Conservation (phyloP, 35 echinoderm and acorn worm genomes). For the Lytechinus variegatus region DNA sequence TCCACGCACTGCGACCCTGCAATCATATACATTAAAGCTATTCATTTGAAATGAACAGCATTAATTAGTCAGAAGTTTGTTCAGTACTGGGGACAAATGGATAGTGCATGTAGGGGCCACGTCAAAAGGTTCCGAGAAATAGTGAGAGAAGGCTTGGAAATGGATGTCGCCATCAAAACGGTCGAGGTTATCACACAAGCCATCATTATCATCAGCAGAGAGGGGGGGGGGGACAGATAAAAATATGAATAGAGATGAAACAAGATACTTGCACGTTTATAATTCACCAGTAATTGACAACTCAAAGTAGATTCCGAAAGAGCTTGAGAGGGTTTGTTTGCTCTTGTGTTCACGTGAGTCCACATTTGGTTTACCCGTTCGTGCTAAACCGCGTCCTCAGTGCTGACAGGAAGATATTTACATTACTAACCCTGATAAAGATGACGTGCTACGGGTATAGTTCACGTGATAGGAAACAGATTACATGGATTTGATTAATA, state of each 20-base stretch:
- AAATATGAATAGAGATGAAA: background rate
- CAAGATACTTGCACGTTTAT: constrained; percentile 20
- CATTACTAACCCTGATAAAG: background rate
- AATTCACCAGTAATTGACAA: constrained; percentile 42
- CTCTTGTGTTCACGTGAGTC: background rate
- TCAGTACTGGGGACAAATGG: background rate
- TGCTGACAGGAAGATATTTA: background rate
- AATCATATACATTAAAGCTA: background rate
- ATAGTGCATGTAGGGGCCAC: background rate
- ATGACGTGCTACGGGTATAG: background rate
- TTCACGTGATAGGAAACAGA: background rate
- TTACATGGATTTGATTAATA: constrained; percentile 6
- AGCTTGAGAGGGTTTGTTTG: constrained; percentile 25
- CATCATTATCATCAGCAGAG: background rate
- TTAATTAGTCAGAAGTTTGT: background rate
- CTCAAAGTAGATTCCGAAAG: constrained; percentile 20
- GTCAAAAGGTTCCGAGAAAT: background rate
- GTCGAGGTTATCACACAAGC: background rate
- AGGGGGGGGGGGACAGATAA: background rate
- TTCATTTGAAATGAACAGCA: background rate
- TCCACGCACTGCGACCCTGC: background rate
- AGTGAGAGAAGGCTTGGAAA: background rate
- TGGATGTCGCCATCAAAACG: constrained; percentile 27
- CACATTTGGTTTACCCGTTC: constrained; percentile 35
- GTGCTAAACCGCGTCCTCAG: background rate